Conservation (phyloP, 2,113 vertebrate species). For the Elaphurus davidianus region DNA sequence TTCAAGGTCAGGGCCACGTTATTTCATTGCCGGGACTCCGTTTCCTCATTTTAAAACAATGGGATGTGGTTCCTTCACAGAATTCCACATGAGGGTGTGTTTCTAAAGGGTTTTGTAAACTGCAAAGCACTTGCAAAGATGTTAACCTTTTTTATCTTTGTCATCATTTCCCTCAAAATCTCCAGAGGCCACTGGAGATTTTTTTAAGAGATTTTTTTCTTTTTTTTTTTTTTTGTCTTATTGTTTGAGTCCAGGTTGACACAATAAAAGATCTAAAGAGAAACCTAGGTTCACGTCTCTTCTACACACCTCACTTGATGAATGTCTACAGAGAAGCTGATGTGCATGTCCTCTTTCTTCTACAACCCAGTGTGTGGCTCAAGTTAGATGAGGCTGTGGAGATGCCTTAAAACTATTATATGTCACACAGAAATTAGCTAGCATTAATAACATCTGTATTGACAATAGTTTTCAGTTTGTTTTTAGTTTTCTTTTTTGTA, state of each 20-base stretch:
- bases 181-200: neutral
- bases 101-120: neutral
- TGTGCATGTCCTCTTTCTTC: neutral
- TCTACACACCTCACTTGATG: neutral
- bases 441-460: neutral
- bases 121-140: neutral
- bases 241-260: neutral
- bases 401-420: neutral
- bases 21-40: neutral
- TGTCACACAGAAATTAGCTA: neutral
- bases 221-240: neutral
- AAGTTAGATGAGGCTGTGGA: neutral
- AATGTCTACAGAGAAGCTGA: neutral
- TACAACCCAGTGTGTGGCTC: neutral
- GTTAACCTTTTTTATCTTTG: neutral
- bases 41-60: neutral
- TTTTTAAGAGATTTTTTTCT: neutral
- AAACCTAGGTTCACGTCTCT: neutral
- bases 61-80: neutral
- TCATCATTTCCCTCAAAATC: neutral
- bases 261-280: neutral
- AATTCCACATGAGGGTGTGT: neutral
- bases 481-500: neutral
- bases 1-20: rapidly evolving
- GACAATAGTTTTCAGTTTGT: neutral